A percentile compares a stretch with the other conserved stretches of the same genome.
Evolutionary conservation across 35 echinoderm and acorn worm genomes (phyloP).

Genomic region (Antedon bifida): DNA sequence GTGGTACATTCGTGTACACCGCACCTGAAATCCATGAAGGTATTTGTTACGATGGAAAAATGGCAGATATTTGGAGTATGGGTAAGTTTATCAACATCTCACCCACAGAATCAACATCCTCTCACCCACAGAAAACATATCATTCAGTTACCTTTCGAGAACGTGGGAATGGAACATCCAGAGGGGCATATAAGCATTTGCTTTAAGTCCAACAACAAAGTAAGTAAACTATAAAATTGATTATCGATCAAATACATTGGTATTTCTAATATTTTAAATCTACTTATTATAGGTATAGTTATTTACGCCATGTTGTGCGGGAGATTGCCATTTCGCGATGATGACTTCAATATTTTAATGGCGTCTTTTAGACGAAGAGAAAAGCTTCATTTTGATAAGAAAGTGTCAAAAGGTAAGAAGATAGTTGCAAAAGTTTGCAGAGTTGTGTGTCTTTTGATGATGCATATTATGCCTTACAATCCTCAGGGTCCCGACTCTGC

Average conservation of each 20-base stretch:
- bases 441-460: too few species aligned
- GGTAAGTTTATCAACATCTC: constrained; percentile 42
- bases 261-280: too few species aligned
- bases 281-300: constrained; percentile 48
- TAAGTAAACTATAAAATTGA: too few species aligned
- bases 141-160: too few species aligned
- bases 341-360: constrained; percentile 54
- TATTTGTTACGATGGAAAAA: constrained; percentile 48
- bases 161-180: too few species aligned
- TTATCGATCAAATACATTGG: too few species aligned
- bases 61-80: constrained; percentile 79
- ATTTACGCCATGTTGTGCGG: constrained; percentile 93
- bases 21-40: constrained; percentile 88
- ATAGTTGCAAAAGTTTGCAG: too few species aligned
- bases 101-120: too few species aligned
- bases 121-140: neutral
- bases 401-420: constrained; percentile 81
- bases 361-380: constrained; percentile 64
- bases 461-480: too few species aligned
- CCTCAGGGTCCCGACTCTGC: too few species aligned
- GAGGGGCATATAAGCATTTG: too few species aligned
- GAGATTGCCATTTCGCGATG: constrained; percentile 63
- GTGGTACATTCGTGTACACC: constrained; percentile 72
- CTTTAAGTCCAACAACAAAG: too few species aligned
- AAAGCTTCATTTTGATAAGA: constrained; percentile 80